Evolutionary conservation across 2,888 invertebrate species (phyloP).

Genomic region (Baronia brevicornis): DNA sequence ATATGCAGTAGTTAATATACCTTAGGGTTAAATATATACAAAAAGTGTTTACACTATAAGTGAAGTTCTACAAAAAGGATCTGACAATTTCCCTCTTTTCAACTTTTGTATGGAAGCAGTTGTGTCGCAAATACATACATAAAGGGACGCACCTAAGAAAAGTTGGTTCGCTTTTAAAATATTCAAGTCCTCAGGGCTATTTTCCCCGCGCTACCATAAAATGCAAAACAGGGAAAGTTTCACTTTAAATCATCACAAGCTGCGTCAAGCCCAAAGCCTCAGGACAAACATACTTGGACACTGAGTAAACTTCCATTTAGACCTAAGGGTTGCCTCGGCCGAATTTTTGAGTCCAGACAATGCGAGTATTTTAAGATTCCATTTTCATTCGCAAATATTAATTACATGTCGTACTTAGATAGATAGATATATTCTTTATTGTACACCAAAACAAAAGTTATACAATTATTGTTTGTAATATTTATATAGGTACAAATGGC

Average conservation of each 20-base stretch:
- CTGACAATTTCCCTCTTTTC: conserved; percentile 8
- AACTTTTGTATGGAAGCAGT: conserved; percentile 5
- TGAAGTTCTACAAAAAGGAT: conserved; percentile 3
- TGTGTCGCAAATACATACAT: conserved; percentile 24
- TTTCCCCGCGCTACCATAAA: conserved; percentile 55
- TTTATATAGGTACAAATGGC: no score
- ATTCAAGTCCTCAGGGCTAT: conserved; percentile 66
- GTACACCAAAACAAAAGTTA: no score
- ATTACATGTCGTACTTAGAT: no score
- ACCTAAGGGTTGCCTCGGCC: conserved; percentile 31
- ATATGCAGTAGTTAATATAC: no score
- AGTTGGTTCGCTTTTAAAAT: conserved; percentile 61
- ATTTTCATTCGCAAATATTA: no score
- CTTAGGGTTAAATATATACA: no score
- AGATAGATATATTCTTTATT: no score
- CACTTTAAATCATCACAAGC: conserved; percentile 59
- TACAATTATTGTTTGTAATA: no score
- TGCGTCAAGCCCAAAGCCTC: conserved; percentile 29
- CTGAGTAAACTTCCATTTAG: conserved; percentile 61
- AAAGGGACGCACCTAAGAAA: conserved; percentile 54
- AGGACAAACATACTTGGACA: conserved; percentile 46
- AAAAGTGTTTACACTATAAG: conserved; percentile 4
- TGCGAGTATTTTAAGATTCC: no score
- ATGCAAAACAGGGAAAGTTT: conserved; percentile 70
- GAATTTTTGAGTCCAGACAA: conserved; percentile 13